Evolutionary conservation across 2,113 vertebrate species (phyloP), one percentile per base, ranked within the genome.

Genomic region (Monopterus albus): DNA sequence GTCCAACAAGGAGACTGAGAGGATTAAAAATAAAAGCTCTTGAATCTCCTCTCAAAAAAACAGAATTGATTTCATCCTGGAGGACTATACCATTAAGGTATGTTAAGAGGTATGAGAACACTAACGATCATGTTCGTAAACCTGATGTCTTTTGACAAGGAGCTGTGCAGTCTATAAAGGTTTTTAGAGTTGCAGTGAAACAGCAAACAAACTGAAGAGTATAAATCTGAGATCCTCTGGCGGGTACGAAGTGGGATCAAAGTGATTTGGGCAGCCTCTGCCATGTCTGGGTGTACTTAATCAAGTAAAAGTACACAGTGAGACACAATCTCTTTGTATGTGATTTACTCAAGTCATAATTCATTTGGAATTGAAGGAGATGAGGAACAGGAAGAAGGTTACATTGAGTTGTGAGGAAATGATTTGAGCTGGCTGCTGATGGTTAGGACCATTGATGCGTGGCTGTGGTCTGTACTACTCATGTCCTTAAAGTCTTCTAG

Each of bases 281-380:
- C 60, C 58, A 51, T 60, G 66, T 82, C 68, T 83, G 71, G 56
- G 38, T 78, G 75, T 68, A 52, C 63, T 61, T 68, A 75, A 83
- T 88, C 57, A 81, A 84, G 74, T 50, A 45, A 76, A 83, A 80
- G 64, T 61, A 74, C 82, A 81, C 57, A 63, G 67, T 21, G 36
- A 62, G 58, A 60, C 64, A 25, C 50, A 43, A 61, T 74, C 59
- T 53, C 59, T 69, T 64, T 67, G 39, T 45, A 52, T 20, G 10
- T 78, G 71, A 82, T 81, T 84, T 78, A 79, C 50, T 79, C 12
- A 15, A 65, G 53, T 40, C 9, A 43, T 81, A 75, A 82, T 70
- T 87, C 64, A 86, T 72, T 79, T 63, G 60, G 46, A 74, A 68
- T 43, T 25, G 39, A n/a, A n/a, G n/a, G 47, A 73, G 66, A 73